Evolutionary conservation across 2,888 invertebrate species (phyloP).

Genomic region (Meiosimyza decipiens): DNA sequence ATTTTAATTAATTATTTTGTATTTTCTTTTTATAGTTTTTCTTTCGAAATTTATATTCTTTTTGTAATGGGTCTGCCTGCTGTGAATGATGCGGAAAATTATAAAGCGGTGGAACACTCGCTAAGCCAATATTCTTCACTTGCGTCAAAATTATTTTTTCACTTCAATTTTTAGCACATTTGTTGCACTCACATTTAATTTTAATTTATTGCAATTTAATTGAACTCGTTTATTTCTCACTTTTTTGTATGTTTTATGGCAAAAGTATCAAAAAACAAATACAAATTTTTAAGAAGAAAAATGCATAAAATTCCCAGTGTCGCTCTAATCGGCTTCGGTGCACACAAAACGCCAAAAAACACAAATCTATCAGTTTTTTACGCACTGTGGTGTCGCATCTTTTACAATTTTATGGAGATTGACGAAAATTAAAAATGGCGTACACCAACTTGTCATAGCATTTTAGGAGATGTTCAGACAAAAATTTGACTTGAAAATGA

Average conservation of each 20-base stretch:
- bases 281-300: constrained; percentile 22
- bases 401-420: constrained; percentile 19
- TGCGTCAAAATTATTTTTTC: constrained; percentile 47
- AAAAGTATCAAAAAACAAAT: constrained; percentile 16
- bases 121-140: constrained; percentile 39
- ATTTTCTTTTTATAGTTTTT: neutral
- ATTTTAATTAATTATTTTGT: neutral
- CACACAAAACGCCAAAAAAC: constrained; percentile 34
- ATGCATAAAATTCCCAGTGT: constrained; percentile 21
- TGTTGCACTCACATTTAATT: constrained; percentile 16
- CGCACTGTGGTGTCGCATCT: constrained; percentile 22
- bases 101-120: constrained; percentile 41
- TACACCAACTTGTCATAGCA: constrained; percentile 34
- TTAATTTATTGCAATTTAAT: constrained; percentile 30
- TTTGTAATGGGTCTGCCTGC: neutral
- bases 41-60: neutral
- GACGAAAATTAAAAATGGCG: constrained; percentile 38
- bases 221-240: constrained; percentile 31
- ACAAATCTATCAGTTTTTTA: constrained; percentile 26
- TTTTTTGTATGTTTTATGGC: constrained; percentile 3
- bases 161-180: constrained; percentile 38
- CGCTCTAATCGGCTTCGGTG: constrained; percentile 32
- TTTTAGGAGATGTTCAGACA: constrained; percentile 39
- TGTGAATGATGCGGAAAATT: constrained; percentile 46
- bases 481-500: neutral